phyloP scores from a whole-genome alignment of 2,113 vertebrate species.

The Tupaia chinensis region DNA sequence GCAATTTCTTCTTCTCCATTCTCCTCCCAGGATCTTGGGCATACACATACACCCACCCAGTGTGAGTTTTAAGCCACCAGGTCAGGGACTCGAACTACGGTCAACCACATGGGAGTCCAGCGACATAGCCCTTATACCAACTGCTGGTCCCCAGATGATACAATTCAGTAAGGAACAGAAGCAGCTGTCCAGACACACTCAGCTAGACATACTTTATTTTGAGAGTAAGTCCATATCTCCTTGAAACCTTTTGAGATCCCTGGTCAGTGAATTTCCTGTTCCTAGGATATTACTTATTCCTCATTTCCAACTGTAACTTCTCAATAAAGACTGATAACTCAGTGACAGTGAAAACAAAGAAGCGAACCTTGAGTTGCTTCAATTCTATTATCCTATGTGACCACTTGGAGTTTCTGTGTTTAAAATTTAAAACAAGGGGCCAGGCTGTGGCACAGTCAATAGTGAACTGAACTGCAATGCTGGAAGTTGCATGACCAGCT shows the following conservation, averaged over 20 bases:
- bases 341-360: background rate
- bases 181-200: background rate
- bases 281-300: background rate
- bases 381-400: background rate
- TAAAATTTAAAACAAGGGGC: background rate
- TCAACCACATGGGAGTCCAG: no score
- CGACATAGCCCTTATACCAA: no score
- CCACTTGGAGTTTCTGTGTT: background rate
- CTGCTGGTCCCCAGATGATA: background rate
- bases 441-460: no score
- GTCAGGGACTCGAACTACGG: no score
- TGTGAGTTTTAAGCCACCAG: no score
- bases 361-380: background rate
- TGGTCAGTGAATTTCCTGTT: background rate
- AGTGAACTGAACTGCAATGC: no score
- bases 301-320: background rate
- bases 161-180: background rate
- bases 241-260: background rate
- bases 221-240: background rate
- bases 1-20: no score
- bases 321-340: slow-evolving; percentile 24
- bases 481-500: no score
- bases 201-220: background rate
- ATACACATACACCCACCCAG: no score
- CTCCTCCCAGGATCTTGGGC: no score